A percentile compares a stretch with the other conserved stretches of the same genome.
phyloP scores from a whole-genome alignment of 1,140 invertebrate genomes.

The Gryon sp. region DNA sequence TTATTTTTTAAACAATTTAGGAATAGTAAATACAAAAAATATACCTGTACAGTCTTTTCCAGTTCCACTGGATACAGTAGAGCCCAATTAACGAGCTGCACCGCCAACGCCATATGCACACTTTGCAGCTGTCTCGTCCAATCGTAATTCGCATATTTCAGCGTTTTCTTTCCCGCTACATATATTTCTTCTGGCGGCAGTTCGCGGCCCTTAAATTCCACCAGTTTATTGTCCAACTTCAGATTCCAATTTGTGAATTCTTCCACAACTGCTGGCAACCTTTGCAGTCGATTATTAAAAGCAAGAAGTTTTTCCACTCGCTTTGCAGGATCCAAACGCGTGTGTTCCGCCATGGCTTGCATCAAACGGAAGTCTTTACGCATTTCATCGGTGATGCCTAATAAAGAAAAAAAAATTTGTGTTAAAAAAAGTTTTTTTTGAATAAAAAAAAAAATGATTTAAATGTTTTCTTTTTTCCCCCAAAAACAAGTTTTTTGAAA shows the following conservation, averaged over 20 bases:
- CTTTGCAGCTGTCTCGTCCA: neutral
- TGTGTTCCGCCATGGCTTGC: slow-evolving; percentile 82
- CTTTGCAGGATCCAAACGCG: slow-evolving; percentile 81
- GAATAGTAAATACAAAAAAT: too few relatives aligned
- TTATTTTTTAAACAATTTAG: too few relatives aligned
- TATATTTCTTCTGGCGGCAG: slow-evolving; percentile 80
- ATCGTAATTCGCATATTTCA: slow-evolving; percentile 6
- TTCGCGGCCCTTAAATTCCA: slow-evolving; percentile 81
- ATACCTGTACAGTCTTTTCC: too few relatives aligned
- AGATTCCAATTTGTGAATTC: slow-evolving; percentile 84
- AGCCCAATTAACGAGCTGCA: too few relatives aligned
- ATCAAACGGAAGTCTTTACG: slow-evolving; percentile 82
- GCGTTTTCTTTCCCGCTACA: slow-evolving; percentile 55
- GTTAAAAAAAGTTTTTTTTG: too few relatives aligned
- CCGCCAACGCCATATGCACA: too few relatives aligned
- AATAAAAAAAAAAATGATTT: too few relatives aligned
- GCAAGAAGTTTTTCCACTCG: slow-evolving; percentile 82
- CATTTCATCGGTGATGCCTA: slow-evolving; percentile 81
- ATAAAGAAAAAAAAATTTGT: slow-evolving; percentile 1
- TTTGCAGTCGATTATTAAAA: slow-evolving; percentile 82
- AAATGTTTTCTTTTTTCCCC: too few relatives aligned
- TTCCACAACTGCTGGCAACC: slow-evolving; percentile 77
- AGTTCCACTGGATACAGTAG: too few relatives aligned
- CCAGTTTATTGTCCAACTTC: slow-evolving; percentile 80
- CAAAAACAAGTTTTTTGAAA: too few relatives aligned